Conservation (phyloP, 64 coral and sea anemone species). For the Catalaphyllia jardinei region DNA sequence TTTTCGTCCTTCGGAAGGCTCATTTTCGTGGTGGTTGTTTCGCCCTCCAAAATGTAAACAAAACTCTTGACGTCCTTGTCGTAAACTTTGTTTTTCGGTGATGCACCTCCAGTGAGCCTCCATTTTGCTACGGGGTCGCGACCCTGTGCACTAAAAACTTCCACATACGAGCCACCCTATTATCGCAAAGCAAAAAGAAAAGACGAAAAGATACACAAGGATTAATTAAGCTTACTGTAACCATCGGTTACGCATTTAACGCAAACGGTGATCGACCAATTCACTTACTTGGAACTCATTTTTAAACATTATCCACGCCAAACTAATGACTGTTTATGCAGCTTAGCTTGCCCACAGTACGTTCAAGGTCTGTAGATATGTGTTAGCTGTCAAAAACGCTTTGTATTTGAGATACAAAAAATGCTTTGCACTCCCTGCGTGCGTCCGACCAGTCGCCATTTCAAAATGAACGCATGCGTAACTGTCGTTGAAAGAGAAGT, state of each 20-base stretch:
- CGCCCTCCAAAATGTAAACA: constrained; percentile 97
- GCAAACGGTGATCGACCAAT: not conserved
- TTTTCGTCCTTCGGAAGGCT: constrained; percentile 95
- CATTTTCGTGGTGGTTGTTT: constrained; percentile 98
- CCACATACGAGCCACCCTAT: constrained; percentile 92
- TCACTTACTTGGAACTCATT: constrained; percentile 86
- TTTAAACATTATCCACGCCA: constrained; percentile 73
- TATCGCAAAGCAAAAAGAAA: not conserved
- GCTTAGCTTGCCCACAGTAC: not conserved
- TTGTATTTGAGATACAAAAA: not conserved
- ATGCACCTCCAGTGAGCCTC: constrained; percentile 69
- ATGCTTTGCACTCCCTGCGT: not conserved
- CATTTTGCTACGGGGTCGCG: constrained; percentile 95
- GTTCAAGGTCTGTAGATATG: not conserved
- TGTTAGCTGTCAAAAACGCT: not conserved
- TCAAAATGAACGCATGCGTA: constrained; percentile 56
- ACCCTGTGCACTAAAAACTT: constrained; percentile 95
- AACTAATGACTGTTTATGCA: not conserved
- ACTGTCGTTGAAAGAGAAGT: constrained; percentile 8
- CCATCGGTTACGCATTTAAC: not conserved
- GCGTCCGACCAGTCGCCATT: constrained; percentile 69
- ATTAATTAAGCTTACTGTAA: not conserved
- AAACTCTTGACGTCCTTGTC: constrained; percentile 97
- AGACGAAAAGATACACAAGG: not conserved
- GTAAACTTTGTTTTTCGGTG: constrained; percentile 78